Percentiles rank a stretch among this genome's conserved stretches.
These are phyloP conservation scores for Mayetiola destructor DNA, from an alignment of 2,888 invertebrate species.

Conservation along the genomic window DNA sequence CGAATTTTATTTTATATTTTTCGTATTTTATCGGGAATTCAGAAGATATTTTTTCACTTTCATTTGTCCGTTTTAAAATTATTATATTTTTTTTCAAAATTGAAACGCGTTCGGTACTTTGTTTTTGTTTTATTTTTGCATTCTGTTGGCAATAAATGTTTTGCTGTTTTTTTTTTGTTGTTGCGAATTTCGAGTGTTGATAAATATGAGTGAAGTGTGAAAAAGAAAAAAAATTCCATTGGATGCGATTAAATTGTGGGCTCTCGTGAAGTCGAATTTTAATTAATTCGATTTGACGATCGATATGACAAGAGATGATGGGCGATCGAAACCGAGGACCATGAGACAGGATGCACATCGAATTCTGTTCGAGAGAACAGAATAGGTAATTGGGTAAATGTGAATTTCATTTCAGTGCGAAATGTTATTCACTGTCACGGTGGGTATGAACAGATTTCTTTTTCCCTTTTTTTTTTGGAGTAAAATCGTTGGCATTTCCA, in stretches of 20 bases:
- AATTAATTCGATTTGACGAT: slow-evolving; percentile 9
- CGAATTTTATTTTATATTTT: neutral
- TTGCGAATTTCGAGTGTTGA: no score
- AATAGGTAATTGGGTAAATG: neutral
- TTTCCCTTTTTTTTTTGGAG: no score
- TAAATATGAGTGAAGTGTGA: no score
- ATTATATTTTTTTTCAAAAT: neutral
- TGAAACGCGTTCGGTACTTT: neutral
- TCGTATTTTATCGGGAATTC: neutral
- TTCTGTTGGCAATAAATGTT: no score
- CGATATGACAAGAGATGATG: neutral
- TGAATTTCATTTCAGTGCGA: slow-evolving; percentile 8
- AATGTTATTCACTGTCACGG: neutral
- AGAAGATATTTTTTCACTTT: neutral
- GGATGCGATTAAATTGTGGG: no score
- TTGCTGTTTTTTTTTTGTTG: neutral
- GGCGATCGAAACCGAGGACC: no score
- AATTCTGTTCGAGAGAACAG: neutral
- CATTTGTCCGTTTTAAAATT: no score
- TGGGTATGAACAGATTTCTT: slow-evolving; percentile 9
- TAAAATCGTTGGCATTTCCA: neutral
- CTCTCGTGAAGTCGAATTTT: neutral
- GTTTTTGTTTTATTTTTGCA: neutral
- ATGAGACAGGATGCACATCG: neutral
- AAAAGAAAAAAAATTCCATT: no score